Conservation (phyloP, 2,888 invertebrate genomes). For the Eupithecia insigniata region DNA sequence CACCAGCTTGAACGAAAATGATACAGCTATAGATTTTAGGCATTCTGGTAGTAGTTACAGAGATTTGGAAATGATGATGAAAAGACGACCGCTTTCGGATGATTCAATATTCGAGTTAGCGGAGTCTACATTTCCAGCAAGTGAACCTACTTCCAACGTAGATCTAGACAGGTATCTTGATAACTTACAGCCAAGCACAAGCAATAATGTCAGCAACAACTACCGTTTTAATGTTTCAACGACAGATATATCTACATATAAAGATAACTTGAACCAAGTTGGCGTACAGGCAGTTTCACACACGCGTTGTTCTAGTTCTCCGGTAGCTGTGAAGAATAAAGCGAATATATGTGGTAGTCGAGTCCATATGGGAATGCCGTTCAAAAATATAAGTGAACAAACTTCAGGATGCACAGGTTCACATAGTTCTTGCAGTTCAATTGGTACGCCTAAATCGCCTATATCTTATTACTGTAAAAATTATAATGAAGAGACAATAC, state of each 20-base stretch:
- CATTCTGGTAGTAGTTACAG: slow-evolving; percentile 67
- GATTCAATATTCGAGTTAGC: slow-evolving; percentile 89
- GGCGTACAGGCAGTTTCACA: slow-evolving; percentile 54
- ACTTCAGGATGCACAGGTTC: slow-evolving; percentile 66
- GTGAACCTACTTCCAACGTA: slow-evolving; percentile 80
- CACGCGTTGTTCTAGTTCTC: slow-evolving; percentile 71
- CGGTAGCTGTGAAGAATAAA: slow-evolving; percentile 59
- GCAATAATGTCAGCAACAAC: slow-evolving; percentile 45
- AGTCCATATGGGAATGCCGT: slow-evolving; percentile 51
- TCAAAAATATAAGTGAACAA: slow-evolving; percentile 60
- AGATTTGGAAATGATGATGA: slow-evolving; percentile 86
- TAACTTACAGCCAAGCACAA: slow-evolving; percentile 83
- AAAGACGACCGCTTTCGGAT: slow-evolving; percentile 89
- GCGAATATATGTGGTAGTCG: slow-evolving; percentile 49
- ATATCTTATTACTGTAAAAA: slow-evolving; percentile 80
- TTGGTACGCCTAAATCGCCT: slow-evolving; percentile 68
- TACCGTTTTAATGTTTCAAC: slow-evolving; percentile 53
- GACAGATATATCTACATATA: slow-evolving; percentile 52
- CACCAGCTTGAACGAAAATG: slow-evolving; percentile 72
- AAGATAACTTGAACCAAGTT: slow-evolving; percentile 59
- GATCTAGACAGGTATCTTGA: slow-evolving; percentile 88
- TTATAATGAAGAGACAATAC: slow-evolving; percentile 66
- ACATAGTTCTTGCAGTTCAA: slow-evolving; percentile 72
- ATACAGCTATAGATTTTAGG: slow-evolving; percentile 83
- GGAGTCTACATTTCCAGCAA: slow-evolving; percentile 82